These are phyloP conservation scores for Motacilla tschutschensis DNA, from an alignment of 2,113 vertebrate genomes.

Conservation along the genomic window DNA sequence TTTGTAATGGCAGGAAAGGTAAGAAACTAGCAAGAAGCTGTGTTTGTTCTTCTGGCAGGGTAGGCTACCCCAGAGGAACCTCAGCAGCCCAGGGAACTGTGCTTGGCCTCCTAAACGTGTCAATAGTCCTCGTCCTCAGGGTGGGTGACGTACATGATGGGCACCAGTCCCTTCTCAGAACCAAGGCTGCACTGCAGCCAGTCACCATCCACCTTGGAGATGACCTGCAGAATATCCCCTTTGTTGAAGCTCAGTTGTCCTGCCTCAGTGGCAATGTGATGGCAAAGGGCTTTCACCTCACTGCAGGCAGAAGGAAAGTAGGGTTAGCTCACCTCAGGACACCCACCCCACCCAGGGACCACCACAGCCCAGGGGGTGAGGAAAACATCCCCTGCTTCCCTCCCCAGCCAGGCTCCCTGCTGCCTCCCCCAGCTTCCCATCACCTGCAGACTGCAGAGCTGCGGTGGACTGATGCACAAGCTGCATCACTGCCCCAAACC, in stretches of 20 bases:
- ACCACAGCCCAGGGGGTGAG: rapidly evolving
- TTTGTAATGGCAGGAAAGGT: constrained; percentile 40
- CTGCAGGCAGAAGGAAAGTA: constrained; percentile 63
- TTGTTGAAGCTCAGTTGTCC: constrained; percentile 94
- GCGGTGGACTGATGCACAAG: background rate
- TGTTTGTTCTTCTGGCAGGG: constrained; percentile 3
- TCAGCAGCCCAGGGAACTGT: constrained; percentile 13
- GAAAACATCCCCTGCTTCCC: background rate
- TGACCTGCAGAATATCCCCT: constrained; percentile 83
- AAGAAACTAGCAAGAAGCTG: constrained; percentile 53
- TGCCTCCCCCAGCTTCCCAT: background rate
- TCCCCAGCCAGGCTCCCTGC: background rate
- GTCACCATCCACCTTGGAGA: constrained; percentile 82
- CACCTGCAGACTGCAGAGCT: background rate
- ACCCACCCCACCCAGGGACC: background rate
- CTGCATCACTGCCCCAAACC: background rate
- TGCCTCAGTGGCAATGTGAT: constrained; percentile 87
- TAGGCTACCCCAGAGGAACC: background rate
- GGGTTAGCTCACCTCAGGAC: background rate
- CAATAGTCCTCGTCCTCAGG: constrained; percentile 57
- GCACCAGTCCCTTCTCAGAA: constrained; percentile 81
- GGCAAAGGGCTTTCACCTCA: constrained; percentile 87
- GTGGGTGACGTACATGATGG: constrained; percentile 88
- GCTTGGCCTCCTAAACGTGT: background rate
- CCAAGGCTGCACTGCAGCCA: constrained; percentile 87